Evolutionary conservation across 23 tunicate species (phyloP).

Genomic region (Diplosoma virens): DNA sequence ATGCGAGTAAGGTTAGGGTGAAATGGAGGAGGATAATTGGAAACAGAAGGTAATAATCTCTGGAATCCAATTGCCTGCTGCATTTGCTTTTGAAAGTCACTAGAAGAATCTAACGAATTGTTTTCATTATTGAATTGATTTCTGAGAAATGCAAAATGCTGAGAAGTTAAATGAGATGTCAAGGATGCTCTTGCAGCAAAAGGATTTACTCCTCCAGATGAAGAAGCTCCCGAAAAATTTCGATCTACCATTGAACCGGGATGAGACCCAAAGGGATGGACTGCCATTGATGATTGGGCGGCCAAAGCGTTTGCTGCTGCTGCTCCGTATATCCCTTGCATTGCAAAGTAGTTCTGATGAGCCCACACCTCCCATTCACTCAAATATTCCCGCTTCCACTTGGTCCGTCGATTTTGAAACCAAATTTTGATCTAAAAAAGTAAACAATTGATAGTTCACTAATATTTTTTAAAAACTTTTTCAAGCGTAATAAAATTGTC

Average conservation of each 20-base stretch:
- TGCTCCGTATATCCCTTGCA: constrained; percentile 94
- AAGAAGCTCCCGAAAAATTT: neutral
- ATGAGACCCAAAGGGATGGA: constrained; percentile 12
- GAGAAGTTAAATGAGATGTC: constrained; percentile 13
- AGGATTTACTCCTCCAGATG: neutral
- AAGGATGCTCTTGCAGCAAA: constrained; percentile 4
- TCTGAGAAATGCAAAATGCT: constrained; percentile 34
- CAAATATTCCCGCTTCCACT: constrained; percentile 97
- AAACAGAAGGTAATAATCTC: constrained; percentile 25
- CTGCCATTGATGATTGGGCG: constrained; percentile 23
- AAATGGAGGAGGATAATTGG: constrained; percentile 14
- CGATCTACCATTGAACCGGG: constrained; percentile 18
- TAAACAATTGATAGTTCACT: neutral
- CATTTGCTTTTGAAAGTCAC: constrained; percentile 29
- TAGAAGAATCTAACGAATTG: neutral
- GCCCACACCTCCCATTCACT: constrained; percentile 99
- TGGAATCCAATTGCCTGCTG: constrained; percentile 31
- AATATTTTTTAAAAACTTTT: no score
- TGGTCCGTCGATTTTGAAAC: constrained; percentile 99
- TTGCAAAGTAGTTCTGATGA: constrained; percentile 95
- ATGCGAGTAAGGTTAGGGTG: constrained; percentile 29
- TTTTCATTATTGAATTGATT: neutral
- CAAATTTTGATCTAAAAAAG: constrained; percentile 93
- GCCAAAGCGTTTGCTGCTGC: constrained; percentile 75
- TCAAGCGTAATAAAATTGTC: no score